Evolutionary conservation across 1,140 invertebrate species (phyloP), one percentile per base, ranked within the genome.

Genomic region (Drosophila sp.): DNA sequence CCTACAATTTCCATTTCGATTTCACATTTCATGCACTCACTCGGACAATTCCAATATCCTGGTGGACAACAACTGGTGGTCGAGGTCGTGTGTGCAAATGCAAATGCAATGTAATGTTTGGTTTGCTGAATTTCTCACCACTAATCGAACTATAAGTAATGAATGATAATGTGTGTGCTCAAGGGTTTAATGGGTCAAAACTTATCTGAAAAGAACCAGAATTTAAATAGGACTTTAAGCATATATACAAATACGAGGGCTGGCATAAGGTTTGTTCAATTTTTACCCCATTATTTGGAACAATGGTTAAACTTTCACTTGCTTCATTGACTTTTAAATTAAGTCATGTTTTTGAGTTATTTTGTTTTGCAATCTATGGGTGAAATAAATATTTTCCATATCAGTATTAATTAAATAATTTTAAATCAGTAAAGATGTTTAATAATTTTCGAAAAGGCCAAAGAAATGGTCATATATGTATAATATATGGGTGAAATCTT

Each of bases 111-210:
- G 25, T 50, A 17, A 17, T 17, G 17, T 17, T 17, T 50, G 25
- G 11, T 6, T 50, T 50, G 27, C 25, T 57, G 32, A 57, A 57
- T 57, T 32, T 32, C 7, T 30, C 54, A 56, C 29, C 27, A 56
- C 54, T 56, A 56, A 56, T 29, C 54, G 4, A 32, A 56, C 27
- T 56, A 32, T 56, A 29, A n/a, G 29, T 32, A 56, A 30, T 27
- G 7, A 50, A 50, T 50, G 44, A 17, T 56, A 32, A 56, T 55
- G 25, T n/a, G 7, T 27, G 2, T 56, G 11, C 27, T 38, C 1
- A 38, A 56, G 2, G 6, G n/a, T 57, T 35, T 8, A 57, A 56
- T 32, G 44, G 44, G 23, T 10, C 44, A 27, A 50, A 47, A 47
- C 17, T 23, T 23, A 47, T 47, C 44, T 6, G 7, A 10, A 27